Base-by-base conservation (phyloP, 2,888 invertebrate genomes). In the Cacoxenus indagator region DNA sequence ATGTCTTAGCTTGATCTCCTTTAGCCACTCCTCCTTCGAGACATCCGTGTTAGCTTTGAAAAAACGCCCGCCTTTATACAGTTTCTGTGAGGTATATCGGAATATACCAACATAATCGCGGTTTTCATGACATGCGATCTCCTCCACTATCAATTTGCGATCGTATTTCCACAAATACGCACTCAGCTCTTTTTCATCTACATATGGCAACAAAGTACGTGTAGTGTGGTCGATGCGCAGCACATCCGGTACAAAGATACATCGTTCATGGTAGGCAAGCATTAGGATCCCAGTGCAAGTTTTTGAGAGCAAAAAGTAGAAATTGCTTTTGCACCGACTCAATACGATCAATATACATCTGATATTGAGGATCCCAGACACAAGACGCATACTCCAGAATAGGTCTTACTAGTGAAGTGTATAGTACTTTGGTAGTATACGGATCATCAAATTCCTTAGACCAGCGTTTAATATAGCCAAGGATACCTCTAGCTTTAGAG, bases 151-250 rank as follows among this genome's bases (percentile, higher is more conserved):
- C 2, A 88, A 54, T 0, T 76, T 46, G 5, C 68, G 67, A 0
- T 73, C 70, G 4, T 77, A 69, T 2, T 67, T 31, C 1, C 67
- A 27, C 22, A 88, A 77, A 1, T 73, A 73, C 1, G 75, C 59
- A 11, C 69, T 59, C 11, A 88, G 64, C 1, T 75, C 70, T 17
- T 71, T 76, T 0, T 75, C 72, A 17, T 81, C 76, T 8, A 87
- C 57, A 69, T 82, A 85, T 1, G 86, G 78, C 0, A 69, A 67
- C 0, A 88, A 61, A 22, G 85, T 77, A 4, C 77, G 78, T 64
- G 78, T 70, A 5, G 84, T 74, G 72, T 86, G 84, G 65, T 87
- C 81, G 1, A 75, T 74, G 4, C 72, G 70, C 84, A 88, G 84
- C 62, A 73, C 82, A 1, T 83, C 76, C 0, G 87, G 87, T 45